Evolutionary conservation across 2,797 vertebrate genomes (phyloP).

Genomic region (Galago senegalensis): DNA sequence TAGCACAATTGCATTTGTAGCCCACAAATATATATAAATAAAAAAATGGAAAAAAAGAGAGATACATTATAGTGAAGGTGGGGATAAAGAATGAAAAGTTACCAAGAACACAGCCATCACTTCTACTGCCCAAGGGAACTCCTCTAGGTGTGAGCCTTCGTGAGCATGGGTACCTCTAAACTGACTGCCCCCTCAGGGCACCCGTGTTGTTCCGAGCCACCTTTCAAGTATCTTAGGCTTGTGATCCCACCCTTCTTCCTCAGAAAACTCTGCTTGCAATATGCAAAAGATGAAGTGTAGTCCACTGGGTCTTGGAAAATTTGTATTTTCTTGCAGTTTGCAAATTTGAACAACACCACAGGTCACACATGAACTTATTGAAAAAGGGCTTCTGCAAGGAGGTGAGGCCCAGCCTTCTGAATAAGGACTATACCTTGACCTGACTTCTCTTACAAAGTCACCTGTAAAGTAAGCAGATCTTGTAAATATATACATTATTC

Average conservation of each 20-base stretch:
- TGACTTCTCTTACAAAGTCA: not conserved
- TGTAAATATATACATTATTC: not conserved
- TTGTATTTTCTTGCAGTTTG: slow-evolving; percentile 17
- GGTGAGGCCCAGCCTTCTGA: not conserved
- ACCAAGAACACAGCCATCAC: not conserved
- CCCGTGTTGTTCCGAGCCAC: not conserved
- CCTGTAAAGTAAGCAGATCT: not conserved
- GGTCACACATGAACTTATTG: not conserved
- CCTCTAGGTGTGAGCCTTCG: not conserved
- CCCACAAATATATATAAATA: too few species aligned
- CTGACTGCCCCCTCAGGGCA: not conserved
- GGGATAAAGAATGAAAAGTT: not conserved
- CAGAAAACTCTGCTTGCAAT: not conserved
- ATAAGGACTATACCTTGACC: not conserved
- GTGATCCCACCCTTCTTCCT: not conserved
- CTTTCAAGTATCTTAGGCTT: not conserved
- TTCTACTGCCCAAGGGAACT: not conserved
- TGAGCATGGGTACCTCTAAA: not conserved
- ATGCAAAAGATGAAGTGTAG: not conserved
- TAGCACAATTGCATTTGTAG: too few species aligned
- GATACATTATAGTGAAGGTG: not conserved
- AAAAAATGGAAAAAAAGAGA: not conserved
- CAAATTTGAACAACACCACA: not conserved
- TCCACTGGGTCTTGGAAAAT: not conserved
- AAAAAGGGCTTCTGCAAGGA: not conserved